Evolutionary conservation across 1,140 invertebrate genomes (phyloP).

Genomic region (Bacillus rossius): DNA sequence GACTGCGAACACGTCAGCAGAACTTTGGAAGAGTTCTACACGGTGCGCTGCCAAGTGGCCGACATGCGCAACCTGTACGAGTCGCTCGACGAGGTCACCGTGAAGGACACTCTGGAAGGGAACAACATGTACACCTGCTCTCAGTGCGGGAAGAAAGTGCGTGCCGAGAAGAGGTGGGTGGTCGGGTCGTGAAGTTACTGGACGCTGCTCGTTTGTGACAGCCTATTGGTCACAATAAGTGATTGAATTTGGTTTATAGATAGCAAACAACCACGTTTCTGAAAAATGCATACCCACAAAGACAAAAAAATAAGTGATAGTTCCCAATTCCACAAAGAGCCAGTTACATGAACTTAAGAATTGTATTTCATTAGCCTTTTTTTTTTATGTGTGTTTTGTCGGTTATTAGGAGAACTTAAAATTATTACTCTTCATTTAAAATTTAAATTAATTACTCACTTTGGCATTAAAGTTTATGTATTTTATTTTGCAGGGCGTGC

Average conservation of each 20-base stretch:
- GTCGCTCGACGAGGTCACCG: slow-evolving; percentile 91
- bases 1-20: slow-evolving; percentile 92
- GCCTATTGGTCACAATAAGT: neutral
- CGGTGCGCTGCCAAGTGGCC: slow-evolving; percentile 90
- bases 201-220: no score
- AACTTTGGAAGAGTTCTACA: slow-evolving; percentile 94
- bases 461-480: slow-evolving; percentile 5
- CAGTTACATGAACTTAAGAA: no score
- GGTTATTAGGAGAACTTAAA: no score
- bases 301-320: no score
- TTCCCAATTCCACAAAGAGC: no score
- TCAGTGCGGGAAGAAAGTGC: slow-evolving; percentile 89
- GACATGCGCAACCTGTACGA: slow-evolving; percentile 95
- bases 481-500: slow-evolving; percentile 64
- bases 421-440: no score
- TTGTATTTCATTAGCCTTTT: no score
- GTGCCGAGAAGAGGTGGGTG: slow-evolving; percentile 79
- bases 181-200: slow-evolving; percentile 1
- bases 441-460: no score
- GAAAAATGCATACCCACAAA: no score
- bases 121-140: slow-evolving; percentile 98
- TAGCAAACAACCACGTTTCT: no score
- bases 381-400: no score
- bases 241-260: no score
- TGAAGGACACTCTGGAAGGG: slow-evolving; percentile 93